Percentiles rank a stretch among this genome's conserved stretches.
phyloP scores from a whole-genome alignment of 2,113 vertebrate genomes.

The Brachirus orientalis region DNA sequence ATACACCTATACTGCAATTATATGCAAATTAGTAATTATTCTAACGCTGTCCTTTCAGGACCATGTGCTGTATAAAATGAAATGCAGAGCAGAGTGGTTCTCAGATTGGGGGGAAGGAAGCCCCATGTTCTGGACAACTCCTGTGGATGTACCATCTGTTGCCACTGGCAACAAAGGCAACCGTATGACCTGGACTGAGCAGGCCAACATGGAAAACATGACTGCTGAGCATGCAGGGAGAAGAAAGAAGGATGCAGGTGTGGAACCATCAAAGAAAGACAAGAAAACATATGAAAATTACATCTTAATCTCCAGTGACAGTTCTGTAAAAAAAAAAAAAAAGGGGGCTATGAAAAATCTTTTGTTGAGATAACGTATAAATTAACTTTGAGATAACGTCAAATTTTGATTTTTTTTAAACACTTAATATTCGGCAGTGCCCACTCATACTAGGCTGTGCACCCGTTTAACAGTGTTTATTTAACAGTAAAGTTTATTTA shows the following conservation, averaged over 20 bases:
- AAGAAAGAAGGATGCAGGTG: background rate
- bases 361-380: no score
- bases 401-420: no score
- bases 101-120: slow-evolving; percentile 35
- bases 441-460: no score
- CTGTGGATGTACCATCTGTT: slow-evolving; percentile 67
- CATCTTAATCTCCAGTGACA: no score
- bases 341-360: no score
- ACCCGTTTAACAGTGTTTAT: no score
- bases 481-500: no score
- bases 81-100: slow-evolving; percentile 11
- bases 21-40: no score
- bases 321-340: no score
- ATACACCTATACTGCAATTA: no score
- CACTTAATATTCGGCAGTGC: no score
- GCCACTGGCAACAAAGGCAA: slow-evolving; percentile 52
- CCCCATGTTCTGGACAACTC: slow-evolving; percentile 32
- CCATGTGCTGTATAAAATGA: background rate
- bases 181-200: slow-evolving; percentile 41
- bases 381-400: no score
- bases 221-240: background rate
- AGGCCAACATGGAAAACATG: slow-evolving; percentile 9
- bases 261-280: background rate
- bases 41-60: background rate
- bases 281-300: background rate